Conservation (phyloP, 2,797 vertebrate species). For the Phalloptychus januarius region DNA sequence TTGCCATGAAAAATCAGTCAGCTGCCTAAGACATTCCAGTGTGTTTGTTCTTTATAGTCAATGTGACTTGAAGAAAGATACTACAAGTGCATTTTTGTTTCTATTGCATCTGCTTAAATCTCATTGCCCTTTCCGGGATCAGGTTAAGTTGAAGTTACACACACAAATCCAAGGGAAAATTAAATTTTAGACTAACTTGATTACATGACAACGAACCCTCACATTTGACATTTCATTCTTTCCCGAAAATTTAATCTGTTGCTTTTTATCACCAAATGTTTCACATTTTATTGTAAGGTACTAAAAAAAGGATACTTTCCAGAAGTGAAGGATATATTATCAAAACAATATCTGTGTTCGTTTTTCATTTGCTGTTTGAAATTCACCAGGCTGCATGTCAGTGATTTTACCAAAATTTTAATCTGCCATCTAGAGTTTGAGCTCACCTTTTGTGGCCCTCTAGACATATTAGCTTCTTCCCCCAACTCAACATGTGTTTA, state of each 20-base stretch:
- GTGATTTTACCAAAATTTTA: conserved; percentile 39
- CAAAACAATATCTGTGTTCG: conserved; percentile 33
- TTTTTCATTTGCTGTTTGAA: conserved; percentile 49
- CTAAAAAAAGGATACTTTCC: conserved; percentile 5
- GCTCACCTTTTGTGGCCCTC: conserved; percentile 77
- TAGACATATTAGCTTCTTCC: conserved; percentile 59
- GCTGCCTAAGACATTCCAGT: conserved; percentile 62
- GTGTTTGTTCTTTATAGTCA: conserved; percentile 37
- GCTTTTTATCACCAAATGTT: conserved; percentile 28
- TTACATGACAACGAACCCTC: conserved; percentile 28
- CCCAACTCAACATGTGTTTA: conserved; percentile 47
- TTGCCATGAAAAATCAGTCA: conserved; percentile 66
- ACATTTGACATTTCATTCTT: conserved; percentile 34
- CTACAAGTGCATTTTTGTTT: conserved; percentile 25
- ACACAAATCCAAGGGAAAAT: conserved; percentile 38
- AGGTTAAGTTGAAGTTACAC: conserved; percentile 15
- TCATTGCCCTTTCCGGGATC: conserved; percentile 21
- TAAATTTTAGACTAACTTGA: conserved; percentile 40
- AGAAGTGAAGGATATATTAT: conserved; percentile 1
- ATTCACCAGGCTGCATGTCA: conserved; percentile 46
- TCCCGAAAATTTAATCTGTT: conserved; percentile 15
- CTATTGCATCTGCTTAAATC: conserved; percentile 30
- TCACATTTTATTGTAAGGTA: conserved; percentile 1
- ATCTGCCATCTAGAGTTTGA: conserved; percentile 50
- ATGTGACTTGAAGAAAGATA: conserved; percentile 36